Evolutionary conservation across 2,888 invertebrate species (phyloP).

Genomic region (Drosophila greeni): DNA sequence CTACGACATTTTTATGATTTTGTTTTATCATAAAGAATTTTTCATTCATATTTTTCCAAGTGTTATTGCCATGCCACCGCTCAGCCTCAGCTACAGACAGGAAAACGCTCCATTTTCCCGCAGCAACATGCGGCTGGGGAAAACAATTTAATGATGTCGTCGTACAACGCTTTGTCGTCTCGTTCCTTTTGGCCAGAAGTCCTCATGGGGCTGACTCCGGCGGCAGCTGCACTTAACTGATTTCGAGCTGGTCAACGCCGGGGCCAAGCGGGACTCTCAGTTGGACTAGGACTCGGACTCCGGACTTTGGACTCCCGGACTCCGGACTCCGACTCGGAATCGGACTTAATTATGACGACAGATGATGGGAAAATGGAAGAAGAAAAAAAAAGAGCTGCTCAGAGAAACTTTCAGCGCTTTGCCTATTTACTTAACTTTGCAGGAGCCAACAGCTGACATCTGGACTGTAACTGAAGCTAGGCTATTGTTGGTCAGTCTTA

Average conservation of each 20-base stretch:
- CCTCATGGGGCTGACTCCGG: conserved; percentile 5
- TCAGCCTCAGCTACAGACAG: conserved; percentile 15
- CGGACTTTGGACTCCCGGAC: background rate
- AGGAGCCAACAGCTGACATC: conserved; percentile 28
- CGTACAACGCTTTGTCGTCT: conserved; percentile 43
- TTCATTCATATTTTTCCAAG: background rate
- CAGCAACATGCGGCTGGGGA: conserved; percentile 61
- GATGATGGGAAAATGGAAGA: conserved; percentile 17
- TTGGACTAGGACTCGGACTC: conserved; percentile 9
- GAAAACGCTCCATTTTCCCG: conserved; percentile 34
- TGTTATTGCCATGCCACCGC: conserved; percentile 1
- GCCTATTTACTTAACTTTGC: conserved; percentile 51
- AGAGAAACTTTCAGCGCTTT: conserved; percentile 41
- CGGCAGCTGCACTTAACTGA: conserved; percentile 48
- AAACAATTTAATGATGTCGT: conserved; percentile 71
- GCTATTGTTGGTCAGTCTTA: conserved; percentile 48
- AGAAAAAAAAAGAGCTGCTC: conserved; percentile 1
- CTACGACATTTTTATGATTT: background rate
- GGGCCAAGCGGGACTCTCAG: conserved; percentile 6
- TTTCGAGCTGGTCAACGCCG: conserved; percentile 27
- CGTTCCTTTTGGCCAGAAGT: conserved; percentile 5
- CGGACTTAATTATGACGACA: conserved; percentile 35
- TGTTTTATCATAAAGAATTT: background rate
- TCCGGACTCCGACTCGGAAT: background rate
- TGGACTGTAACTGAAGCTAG: conserved; percentile 5